A percentile compares a stretch with the other conserved stretches of the same genome.
Conservation (phyloP, 2,797 vertebrate genomes). For the Cuculus canorus region DNA sequence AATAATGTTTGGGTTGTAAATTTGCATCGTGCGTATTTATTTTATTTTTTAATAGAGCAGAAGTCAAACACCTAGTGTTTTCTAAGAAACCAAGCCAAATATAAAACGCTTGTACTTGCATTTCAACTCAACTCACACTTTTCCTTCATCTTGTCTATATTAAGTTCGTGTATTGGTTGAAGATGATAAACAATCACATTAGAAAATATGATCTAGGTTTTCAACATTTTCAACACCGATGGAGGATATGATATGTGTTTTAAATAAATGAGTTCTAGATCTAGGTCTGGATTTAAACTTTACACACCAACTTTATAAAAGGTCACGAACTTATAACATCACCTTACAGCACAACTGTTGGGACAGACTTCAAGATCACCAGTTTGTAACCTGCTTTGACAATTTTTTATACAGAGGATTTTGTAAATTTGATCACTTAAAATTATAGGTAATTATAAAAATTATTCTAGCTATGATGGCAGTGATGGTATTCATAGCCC, state of each 20-base stretch:
- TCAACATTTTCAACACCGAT: not conserved
- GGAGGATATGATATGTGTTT: not conserved
- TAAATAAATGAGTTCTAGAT: not conserved
- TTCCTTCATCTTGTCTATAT: not conserved
- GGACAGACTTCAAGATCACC: not conserved
- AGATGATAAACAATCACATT: fast-evolving
- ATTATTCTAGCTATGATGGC: not conserved
- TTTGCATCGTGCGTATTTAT: not conserved
- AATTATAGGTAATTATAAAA: not conserved
- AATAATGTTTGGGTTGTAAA: not conserved
- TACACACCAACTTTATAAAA: not conserved
- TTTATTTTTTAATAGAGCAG: not conserved
- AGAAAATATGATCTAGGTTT: not conserved
- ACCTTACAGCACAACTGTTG: not conserved
- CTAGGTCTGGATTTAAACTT: not conserved
- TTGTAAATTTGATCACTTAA: not conserved
- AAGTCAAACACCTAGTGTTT: not conserved
- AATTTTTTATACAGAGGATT: not conserved
- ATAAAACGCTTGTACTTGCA: not conserved
- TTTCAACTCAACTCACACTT: not conserved
- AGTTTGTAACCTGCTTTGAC: not conserved
- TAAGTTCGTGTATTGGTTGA: not conserved
- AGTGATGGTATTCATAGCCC: not conserved
- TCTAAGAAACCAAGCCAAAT: not conserved
- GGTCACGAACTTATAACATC: not conserved